Conservation (phyloP, 2,888 invertebrate species). For the Buathra laborator region DNA sequence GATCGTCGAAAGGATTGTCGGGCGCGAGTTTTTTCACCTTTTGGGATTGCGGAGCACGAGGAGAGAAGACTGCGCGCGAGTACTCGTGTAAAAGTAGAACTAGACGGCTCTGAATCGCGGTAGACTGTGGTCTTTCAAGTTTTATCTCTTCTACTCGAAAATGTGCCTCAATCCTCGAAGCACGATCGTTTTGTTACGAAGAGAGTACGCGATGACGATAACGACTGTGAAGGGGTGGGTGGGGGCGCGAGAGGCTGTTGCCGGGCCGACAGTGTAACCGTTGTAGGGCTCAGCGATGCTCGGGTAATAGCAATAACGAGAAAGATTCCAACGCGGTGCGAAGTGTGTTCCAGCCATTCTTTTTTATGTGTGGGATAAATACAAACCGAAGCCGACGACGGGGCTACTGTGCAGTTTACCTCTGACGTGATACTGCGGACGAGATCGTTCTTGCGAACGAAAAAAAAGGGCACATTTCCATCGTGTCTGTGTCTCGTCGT, state of each 20-base stretch:
- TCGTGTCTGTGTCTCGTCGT: conserved; percentile 17
- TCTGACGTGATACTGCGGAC: conserved; percentile 13
- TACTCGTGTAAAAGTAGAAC: conserved; percentile 28
- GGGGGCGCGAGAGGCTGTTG: conserved; percentile 56
- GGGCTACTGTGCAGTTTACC: conserved; percentile 11
- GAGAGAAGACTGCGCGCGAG: neutral
- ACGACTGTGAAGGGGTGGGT: conserved; percentile 33
- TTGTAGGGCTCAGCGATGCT: conserved; percentile 65
- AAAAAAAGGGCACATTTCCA: conserved; percentile 25
- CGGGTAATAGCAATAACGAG: conserved; percentile 69
- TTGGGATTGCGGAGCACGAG: conserved; percentile 1
- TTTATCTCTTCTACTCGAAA: conserved; percentile 38
- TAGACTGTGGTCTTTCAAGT: conserved; percentile 15
- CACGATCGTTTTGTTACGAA: conserved; percentile 39
- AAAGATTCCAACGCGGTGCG: conserved; percentile 63
- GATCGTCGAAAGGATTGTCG: conserved; percentile 2
- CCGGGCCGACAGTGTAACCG: conserved; percentile 58
- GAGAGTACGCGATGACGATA: conserved; percentile 65
- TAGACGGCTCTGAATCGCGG: conserved; percentile 21
- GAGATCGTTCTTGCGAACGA: conserved; percentile 44
- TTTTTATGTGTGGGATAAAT: conserved; percentile 69
- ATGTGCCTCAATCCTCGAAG: conserved; percentile 11
- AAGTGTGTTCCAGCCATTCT: conserved; percentile 66
- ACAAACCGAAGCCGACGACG: conserved; percentile 61
- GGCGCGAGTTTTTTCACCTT: neutral